Percentiles rank a stretch among this genome's conserved stretches.
phyloP scores from a whole-genome alignment of 2,113 vertebrate genomes.

The Alligator mississippiensis region DNA sequence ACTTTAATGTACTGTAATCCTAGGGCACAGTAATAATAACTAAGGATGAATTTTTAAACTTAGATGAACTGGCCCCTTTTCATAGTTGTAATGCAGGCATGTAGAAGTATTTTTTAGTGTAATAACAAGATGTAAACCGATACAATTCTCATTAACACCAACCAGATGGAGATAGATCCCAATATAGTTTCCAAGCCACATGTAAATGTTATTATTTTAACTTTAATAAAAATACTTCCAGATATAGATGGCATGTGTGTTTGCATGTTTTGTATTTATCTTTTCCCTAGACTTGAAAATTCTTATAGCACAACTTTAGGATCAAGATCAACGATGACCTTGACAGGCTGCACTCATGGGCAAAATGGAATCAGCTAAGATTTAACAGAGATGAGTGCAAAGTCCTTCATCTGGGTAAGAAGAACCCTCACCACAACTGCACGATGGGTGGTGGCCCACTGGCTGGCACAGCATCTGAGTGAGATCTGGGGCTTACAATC shows the following conservation, averaged over 20 bases:
- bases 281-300: background rate
- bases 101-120: conserved; percentile 24
- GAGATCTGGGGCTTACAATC: too few species aligned
- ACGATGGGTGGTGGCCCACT: too few species aligned
- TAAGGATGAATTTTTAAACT: conserved; percentile 23
- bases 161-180: background rate
- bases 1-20: conserved; percentile 54
- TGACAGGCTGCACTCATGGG: too few species aligned
- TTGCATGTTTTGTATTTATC: background rate
- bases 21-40: conserved; percentile 30
- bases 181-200: background rate
- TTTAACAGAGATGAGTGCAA: too few species aligned
- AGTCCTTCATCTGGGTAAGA: too few species aligned
- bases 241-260: background rate
- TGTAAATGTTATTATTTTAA: background rate
- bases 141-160: conserved; percentile 8
- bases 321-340: too few species aligned
- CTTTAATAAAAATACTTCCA: background rate
- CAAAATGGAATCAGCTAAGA: too few species aligned
- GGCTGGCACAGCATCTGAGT: too few species aligned
- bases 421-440: too few species aligned
- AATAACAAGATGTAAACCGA: background rate
- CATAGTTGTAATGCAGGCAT: conserved; percentile 37
- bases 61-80: conserved; percentile 50
- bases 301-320: background rate